phyloP scores from a whole-genome alignment of 2,113 vertebrate genomes.

The Tragelaphus imberbis region DNA sequence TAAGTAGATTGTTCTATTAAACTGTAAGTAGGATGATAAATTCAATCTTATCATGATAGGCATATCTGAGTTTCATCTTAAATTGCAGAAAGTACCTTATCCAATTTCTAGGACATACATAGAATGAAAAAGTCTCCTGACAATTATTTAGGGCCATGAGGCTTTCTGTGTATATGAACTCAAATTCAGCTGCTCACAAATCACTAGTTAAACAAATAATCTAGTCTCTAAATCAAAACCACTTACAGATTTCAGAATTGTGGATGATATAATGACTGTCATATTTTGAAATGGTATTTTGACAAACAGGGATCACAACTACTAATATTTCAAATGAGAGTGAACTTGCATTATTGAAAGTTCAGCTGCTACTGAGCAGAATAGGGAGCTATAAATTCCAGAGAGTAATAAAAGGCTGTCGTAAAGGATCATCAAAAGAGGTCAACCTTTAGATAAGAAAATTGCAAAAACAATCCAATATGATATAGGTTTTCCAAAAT shows the following conservation, averaged over 20 bases:
- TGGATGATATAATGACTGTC: conserved; percentile 48
- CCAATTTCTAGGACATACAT: neutral
- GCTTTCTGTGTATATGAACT: conserved; percentile 23
- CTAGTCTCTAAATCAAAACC: conserved; percentile 51
- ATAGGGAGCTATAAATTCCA: neutral
- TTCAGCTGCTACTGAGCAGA: neutral
- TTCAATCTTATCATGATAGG: neutral
- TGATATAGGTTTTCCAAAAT: neutral
- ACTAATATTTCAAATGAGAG: conserved; percentile 43
- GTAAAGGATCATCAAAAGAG: neutral
- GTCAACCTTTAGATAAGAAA: neutral
- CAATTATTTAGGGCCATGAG: neutral
- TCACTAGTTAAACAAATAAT: conserved; percentile 46
- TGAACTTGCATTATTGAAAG: neutral
- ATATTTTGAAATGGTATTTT: conserved; percentile 36
- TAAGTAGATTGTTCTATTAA: conserved; percentile 1
- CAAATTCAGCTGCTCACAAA: conserved; percentile 47
- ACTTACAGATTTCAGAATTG: conserved; percentile 30
- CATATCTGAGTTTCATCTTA: neutral
- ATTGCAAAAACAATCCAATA: neutral
- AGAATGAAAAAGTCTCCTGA: neutral
- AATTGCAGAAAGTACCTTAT: conserved; percentile 11
- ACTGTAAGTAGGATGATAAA: neutral
- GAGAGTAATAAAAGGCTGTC: neutral
- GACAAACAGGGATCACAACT: conserved; percentile 33